Base-by-base conservation (phyloP, 2,113 vertebrate species). In the Thamnaconus septentrionalis region DNA sequence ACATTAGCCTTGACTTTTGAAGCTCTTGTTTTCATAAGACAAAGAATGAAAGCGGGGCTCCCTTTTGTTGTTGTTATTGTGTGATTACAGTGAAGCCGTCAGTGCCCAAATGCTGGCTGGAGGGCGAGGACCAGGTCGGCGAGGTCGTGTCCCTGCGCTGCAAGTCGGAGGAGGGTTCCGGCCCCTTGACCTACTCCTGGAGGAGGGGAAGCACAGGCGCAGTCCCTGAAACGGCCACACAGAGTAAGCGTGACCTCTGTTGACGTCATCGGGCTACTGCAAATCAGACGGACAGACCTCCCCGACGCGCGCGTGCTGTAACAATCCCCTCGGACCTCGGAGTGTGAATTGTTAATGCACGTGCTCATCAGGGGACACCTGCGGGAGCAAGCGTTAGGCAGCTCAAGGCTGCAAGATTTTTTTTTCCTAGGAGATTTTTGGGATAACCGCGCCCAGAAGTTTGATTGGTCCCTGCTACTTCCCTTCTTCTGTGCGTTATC, bases 181-280 rank as follows among this genome's bases (percentile, higher is more conserved):
- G 80, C 3, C 94, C 94, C 3, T 77, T 96, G 3, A 70, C 61
- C 31, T 95, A 96, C 71, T 81, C 73, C 1, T 97, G 94, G 95
- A 88, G 66, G 70, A 95, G 91, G 76, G 83, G 91, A 43, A 79
- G 79, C 0, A 85, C 76, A 4, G 76, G 59, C 2, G 57, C 65
- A 3, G 42, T 84, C 8, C 84, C 86, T 56, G 10, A 73, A 56
- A 47, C 63, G n/a, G 73, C 72, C 66, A 71, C 63, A 53, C 89
- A 91, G 86, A 66, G 92, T 91, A 87, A 92, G 91, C 84, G 42
- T 79, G 85, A 85, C 86, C 83, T 85, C 89, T 89, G 55, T 83
- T 85, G 87, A 83, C 9, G 46, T 68, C 64, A 70, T 1, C 0
- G 39, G 56, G 78, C 67, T 71, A 90, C 77, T 88, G 43, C 88